Evolutionary conservation across 2,797 vertebrate genomes (phyloP).

Genomic region (Alauda arvensis): DNA sequence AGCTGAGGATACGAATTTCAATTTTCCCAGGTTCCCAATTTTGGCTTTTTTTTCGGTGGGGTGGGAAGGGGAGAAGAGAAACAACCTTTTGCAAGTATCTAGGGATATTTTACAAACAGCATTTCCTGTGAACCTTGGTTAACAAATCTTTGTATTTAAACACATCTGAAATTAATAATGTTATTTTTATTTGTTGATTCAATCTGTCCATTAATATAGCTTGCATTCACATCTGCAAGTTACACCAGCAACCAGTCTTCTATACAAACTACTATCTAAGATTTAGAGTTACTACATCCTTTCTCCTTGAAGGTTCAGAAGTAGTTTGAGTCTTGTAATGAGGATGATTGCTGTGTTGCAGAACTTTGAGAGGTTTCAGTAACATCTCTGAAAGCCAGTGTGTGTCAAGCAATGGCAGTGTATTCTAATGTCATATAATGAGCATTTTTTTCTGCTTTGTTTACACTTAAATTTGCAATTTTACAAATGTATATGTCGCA

Average conservation of each 20-base stretch:
- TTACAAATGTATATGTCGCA: background rate
- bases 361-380: background rate
- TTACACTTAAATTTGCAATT: background rate
- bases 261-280: background rate
- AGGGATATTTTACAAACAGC: background rate
- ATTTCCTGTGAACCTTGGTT: background rate
- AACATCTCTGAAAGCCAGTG: background rate
- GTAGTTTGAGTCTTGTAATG: background rate
- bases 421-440: background rate
- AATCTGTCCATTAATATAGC: background rate
- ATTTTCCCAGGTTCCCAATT: background rate
- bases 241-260: background rate
- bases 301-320: background rate
- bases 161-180: background rate
- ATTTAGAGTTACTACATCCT: background rate
- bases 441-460: background rate
- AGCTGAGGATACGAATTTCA: background rate
- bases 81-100: background rate
- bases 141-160: background rate
- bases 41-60: background rate
- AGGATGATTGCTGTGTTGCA: background rate
- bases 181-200: background rate
- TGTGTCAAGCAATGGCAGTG: background rate
- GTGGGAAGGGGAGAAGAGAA: background rate
- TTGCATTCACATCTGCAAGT: background rate